These are phyloP conservation scores for Halcyon leucocephala DNA, from an alignment of 2,797 vertebrate species.

Conservation along the genomic window DNA sequence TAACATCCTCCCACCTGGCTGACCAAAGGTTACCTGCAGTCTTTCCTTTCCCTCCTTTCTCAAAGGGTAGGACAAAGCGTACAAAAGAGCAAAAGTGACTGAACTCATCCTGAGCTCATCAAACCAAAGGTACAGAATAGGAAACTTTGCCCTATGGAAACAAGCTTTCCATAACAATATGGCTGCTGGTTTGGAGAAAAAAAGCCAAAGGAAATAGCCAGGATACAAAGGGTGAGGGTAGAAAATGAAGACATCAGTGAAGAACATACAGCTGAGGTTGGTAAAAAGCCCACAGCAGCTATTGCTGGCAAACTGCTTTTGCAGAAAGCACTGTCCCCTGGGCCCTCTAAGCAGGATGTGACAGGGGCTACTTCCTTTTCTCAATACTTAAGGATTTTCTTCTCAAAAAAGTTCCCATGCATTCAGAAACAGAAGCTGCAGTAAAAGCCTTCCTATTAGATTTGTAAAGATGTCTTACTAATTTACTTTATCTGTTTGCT, in stretches of 20 bases:
- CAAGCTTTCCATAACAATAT: background rate
- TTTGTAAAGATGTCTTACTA: background rate
- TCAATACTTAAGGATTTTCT: background rate
- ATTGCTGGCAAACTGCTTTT: background rate
- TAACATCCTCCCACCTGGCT: background rate
- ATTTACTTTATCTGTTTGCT: background rate
- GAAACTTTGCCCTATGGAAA: background rate
- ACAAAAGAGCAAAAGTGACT: background rate
- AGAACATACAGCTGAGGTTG: background rate
- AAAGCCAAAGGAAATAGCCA: background rate
- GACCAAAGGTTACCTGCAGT: background rate
- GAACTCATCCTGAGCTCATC: background rate
- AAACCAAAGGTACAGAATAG: background rate
- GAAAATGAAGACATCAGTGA: background rate
- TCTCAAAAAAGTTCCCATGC: accelerated
- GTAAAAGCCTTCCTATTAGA: background rate
- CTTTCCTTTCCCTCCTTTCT: background rate
- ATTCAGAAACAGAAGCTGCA: background rate
- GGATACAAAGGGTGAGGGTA: background rate
- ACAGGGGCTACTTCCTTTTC: background rate
- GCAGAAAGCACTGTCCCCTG: background rate
- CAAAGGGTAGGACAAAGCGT: background rate
- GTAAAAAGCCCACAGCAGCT: background rate
- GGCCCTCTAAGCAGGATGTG: background rate
- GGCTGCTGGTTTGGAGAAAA: background rate